Percentiles rank a stretch among this genome's conserved stretches.
Conservation (phyloP, 2,113 vertebrate genomes). For the Prolemur simus region DNA sequence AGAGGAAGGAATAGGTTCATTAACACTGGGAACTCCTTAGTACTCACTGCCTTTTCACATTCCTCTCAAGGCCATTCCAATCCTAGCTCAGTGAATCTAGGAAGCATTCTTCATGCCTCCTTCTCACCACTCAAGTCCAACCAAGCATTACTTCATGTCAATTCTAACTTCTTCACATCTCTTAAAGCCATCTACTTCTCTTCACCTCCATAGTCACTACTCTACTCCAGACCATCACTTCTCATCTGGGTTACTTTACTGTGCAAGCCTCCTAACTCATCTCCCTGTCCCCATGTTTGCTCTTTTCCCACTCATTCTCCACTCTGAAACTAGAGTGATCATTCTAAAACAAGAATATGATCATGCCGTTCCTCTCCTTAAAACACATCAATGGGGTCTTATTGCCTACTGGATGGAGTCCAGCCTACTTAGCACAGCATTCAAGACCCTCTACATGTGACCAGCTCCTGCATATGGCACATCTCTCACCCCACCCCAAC, state of each 20-base stretch:
- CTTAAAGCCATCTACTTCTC: background rate
- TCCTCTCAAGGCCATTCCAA: background rate
- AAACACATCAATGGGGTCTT: background rate
- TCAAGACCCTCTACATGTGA: background rate
- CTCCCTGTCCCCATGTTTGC: background rate
- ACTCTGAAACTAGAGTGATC: background rate
- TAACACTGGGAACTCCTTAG: background rate
- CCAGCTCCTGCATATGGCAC: background rate
- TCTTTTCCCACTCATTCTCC: background rate
- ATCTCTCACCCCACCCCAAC: background rate
- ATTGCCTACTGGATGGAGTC: background rate
- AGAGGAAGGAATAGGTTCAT: background rate
- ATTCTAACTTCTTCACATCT: background rate
- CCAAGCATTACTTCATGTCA: constrained; percentile 4
- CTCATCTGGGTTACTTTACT: background rate
- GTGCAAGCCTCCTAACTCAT: background rate
- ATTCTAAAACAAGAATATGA: background rate
- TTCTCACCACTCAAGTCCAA: background rate
- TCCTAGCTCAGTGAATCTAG: background rate
- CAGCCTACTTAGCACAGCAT: background rate
- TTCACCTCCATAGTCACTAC: background rate
- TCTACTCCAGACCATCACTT: background rate
- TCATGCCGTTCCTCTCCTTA: background rate
- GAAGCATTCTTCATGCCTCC: background rate
- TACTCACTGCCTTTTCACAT: background rate